These are phyloP conservation scores for Drosophila santomea DNA, from an alignment of 1,140 invertebrate species.

Conservation along the genomic window DNA sequence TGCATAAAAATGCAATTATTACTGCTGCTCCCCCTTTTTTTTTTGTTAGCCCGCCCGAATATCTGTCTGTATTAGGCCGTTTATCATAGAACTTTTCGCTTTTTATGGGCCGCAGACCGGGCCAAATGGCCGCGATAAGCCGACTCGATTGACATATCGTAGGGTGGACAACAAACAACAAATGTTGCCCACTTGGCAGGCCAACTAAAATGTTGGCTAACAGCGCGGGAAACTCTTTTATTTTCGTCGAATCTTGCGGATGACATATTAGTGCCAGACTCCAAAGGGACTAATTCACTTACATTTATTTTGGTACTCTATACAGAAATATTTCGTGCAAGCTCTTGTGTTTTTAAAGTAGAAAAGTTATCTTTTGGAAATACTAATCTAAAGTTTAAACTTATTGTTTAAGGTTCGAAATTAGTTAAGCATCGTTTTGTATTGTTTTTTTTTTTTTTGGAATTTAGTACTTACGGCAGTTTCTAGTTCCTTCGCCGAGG, in stretches of 20 bases:
- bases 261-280: slow-evolving; percentile 24
- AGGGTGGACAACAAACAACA: slow-evolving; percentile 9
- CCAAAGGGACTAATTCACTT: slow-evolving; percentile 1
- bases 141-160: slow-evolving; percentile 56
- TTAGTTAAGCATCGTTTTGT: too few species aligned
- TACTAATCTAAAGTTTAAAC: neutral
- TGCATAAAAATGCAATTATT: slow-evolving; percentile 79
- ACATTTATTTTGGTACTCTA: neutral
- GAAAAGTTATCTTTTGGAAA: neutral
- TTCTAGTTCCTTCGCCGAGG: slow-evolving; percentile 87
- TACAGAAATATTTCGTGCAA: neutral
- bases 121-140: slow-evolving; percentile 54
- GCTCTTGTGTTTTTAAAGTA: neutral
- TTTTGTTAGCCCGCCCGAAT: slow-evolving; percentile 18
- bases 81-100: slow-evolving; percentile 41
- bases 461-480: slow-evolving; percentile 86
- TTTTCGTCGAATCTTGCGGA: slow-evolving; percentile 7
- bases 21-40: slow-evolving; percentile 44
- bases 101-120: slow-evolving; percentile 11
- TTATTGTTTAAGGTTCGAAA: too few species aligned
- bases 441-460: neutral
- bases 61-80: slow-evolving; percentile 46
- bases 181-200: slow-evolving; percentile 49
- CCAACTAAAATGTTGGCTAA: slow-evolving; percentile 40
- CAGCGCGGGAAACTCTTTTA: slow-evolving; percentile 15